Evolutionary conservation across 2,797 vertebrate genomes (phyloP), one percentile per base, ranked within the genome.

Genomic region (Notolepis coatsorum): DNA sequence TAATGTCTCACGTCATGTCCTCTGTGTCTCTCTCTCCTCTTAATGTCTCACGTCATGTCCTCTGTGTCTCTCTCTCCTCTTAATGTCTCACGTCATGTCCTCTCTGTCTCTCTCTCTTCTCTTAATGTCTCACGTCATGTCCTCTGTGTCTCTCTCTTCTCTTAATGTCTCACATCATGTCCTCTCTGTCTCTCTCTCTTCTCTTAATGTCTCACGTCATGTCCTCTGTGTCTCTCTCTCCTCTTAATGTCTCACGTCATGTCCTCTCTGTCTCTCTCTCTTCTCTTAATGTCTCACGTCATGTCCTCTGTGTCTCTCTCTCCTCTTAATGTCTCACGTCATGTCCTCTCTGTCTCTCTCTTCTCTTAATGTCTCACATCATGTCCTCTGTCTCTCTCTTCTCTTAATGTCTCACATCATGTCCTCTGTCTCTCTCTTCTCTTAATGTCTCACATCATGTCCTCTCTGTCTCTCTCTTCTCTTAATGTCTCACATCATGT

Each of bases 101-200:
- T 57, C 27, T 31, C 33, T 37, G 3, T 37, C 12, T 37, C 12
- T 37, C 17, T 15, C 39, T n/a, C n/a, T n/a, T 33, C 17, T 67
- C 24, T 1, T 68, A 37, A 88, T 96, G 95, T 94, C 88, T 2
- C n/a, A n/a, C n/a, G n/a, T n/a, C n/a, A n/a, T n/a, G n/a, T n/a
- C n/a, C n/a, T 15, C 25, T 30, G 21, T 25, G 17, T 28, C n/a
- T 24, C 28, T n/a, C 35, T n/a, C 4, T 37, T 5, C 35, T 37
- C 12, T 37, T 37, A 13, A 37, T 30, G 24, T 30, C 4, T 41
- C 10, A 27, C 8, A 2, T 13, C 23, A 38, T 68, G 15, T 52
- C 41, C n/a, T n/a, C n/a, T n/a, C n/a, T n/a, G n/a, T 31, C 21
- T 69, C 10, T 50, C 35, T 24, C 1, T 15, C 39, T n/a, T n/a